Evolutionary conservation across 2,797 vertebrate species (phyloP), one percentile per base, ranked within the genome.

Genomic region (Tympanoctomys barrerae): DNA sequence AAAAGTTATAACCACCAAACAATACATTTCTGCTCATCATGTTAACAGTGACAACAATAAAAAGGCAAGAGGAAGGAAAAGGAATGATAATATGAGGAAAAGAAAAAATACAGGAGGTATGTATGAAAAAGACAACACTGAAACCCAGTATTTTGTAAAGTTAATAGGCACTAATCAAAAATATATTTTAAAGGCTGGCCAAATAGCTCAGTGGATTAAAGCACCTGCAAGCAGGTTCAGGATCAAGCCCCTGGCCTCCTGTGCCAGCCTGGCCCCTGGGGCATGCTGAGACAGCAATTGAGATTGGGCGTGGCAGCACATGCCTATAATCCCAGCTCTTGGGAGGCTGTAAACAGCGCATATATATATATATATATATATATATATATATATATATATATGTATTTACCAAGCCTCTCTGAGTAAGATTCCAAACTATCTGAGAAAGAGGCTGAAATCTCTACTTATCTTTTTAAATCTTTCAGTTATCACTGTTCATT

Each of bases 351-450:
- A 42, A 42, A 42, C 42, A 39, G 39, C 39, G 39, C 39, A 39
- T 39, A 39, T 39, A 39, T 39, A 39, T 39, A 87, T n/a, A n/a
- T n/a, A n/a, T n/a, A n/a, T n/a, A n/a, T n/a, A n/a, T n/a, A n/a
- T n/a, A n/a, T n/a, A n/a, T n/a, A n/a, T n/a, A n/a, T n/a, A n/a
- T n/a, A n/a, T n/a, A 39, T 39, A 39, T 39, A 39, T 39, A 39
- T 39, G 81, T 33, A 13, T 81, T 81, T 80, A 80, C 28, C 52
- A n/a, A 93, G 57, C 9, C 26, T 42, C 33, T 19, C 64, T 87
- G 79, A 62, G 57, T 89, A 78, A 87, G 64, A 82, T 75, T 75
- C 28, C 16, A 94, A 94, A 83, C 46, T 92, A 21, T 86, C 82
- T 90, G 70, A 28, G n/a, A 61, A 36, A 86, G 57, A 86, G 61